Base-by-base conservation (phyloP, 2,113 vertebrate species). In the Cavia porcellus region DNA sequence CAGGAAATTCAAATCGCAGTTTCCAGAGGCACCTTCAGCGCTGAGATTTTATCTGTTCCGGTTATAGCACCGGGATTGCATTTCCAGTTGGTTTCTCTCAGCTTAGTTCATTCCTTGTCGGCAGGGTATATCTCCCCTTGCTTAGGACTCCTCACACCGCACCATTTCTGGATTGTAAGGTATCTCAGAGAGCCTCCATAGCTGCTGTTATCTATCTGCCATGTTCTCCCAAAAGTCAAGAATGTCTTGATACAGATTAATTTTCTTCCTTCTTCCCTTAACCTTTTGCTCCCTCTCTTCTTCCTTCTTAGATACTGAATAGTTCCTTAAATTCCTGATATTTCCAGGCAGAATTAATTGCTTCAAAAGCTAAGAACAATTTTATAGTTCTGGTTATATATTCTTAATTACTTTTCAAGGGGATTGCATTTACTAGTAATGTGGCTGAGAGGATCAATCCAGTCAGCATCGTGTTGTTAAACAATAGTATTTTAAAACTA, bases 351-450 rank as follows among this genome's bases (percentile, higher is more conserved):
- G 61, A 95, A 95, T 93, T 95, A 72, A 66, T 25, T 86, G 77
- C 19, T 30, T 84, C 30, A 92, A 86, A 95, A 92, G n/a, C 42
- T 89, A 82, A 12, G 5, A 96, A 82, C 50, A 84, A 2, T 87
- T 84, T 77, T 79, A 75, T 70, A 85, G 64, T 90, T 92, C 25
- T 81, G 79, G 20, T 80, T 81, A 68, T 32, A 35, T 38, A n/a
- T 74, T 94, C 28, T 32, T 89, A 47, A 90, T 94, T 55, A 28
- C 47, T 92, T 92, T 95, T 80, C 81, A 94, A 42, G 92, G 52
- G 74, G 47, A 68, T 22, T 68, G 17, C 28, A 42, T 87, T 57
- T 81, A 83, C n/a, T 35, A 30, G 84, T 93, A 70, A 24, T 68
- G 8, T 87, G 17, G 75, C 42, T 79, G 17, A 5, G 87, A 92